Conservation (phyloP, 2,113 vertebrate genomes). For the Vicugna pacos region DNA sequence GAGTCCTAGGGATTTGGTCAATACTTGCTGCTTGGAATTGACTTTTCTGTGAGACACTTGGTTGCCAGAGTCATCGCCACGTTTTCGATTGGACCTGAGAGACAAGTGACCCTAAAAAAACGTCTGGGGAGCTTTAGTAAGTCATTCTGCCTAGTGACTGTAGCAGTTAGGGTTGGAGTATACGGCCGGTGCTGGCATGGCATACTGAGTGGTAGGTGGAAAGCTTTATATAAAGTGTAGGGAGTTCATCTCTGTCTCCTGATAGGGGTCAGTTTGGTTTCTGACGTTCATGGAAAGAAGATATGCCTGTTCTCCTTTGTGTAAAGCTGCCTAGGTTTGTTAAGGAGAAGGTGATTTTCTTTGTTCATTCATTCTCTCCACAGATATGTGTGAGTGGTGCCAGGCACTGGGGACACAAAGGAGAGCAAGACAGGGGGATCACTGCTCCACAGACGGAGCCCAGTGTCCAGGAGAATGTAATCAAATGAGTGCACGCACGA, state of each 20-base stretch:
- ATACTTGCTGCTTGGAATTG: background rate
- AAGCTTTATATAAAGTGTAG: background rate
- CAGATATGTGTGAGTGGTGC: background rate
- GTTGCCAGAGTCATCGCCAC: background rate
- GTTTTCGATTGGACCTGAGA: background rate
- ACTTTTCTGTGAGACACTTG: background rate
- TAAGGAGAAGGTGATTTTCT: slow-evolving; percentile 30
- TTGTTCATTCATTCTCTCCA: background rate
- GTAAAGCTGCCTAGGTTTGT: background rate
- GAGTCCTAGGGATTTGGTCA: background rate
- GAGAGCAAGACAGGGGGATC: background rate
- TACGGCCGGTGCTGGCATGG: background rate
- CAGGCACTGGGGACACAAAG: background rate
- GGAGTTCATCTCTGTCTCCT: background rate
- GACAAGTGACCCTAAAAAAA: background rate
- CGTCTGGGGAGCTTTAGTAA: background rate
- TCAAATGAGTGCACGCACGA: background rate
- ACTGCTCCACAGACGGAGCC: background rate
- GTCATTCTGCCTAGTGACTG: background rate
- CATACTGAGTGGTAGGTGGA: background rate
- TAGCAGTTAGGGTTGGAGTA: background rate
- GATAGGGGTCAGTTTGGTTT: background rate
- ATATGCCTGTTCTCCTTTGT: background rate
- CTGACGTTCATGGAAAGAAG: slow-evolving; percentile 25
- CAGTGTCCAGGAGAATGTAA: background rate